Evolutionary conservation across 2,797 vertebrate genomes (phyloP), one percentile per base, ranked within the genome.

Genomic region (Bryconaethiops microstoma): DNA sequence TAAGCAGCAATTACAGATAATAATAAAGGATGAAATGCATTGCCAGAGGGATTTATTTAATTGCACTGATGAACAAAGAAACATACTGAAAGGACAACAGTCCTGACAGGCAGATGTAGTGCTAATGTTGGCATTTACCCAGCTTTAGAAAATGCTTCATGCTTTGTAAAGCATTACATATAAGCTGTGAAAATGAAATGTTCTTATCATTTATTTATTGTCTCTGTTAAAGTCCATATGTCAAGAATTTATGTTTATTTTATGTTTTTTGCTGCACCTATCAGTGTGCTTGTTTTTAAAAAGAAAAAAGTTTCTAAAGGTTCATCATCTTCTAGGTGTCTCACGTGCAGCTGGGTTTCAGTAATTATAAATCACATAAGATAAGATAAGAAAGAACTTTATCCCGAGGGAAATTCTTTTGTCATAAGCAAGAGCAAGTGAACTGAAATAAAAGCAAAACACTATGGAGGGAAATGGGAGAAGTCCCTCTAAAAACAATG

Each of bases 141-240:
- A 23, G 70, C 8, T 59, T 50, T 13, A 68, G 40, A 55, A 63
- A 57, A 23, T 75, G 76, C 13, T 62, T 74, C 25, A 54, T 4
- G 50, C 29, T 39, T 29, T 63, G 42, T 16, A 55, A 55, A 69
- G 7, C n/a, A 67, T 68, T 75, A 39, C 55, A 76, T 79, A 65
- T 64, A 50, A 74, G 82, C 86, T 84, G 85, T 57, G 78, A 84
- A 73, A 76, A 85, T 83, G 87, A 85, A 79, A 82, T 76, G 76
- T 25, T 35, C 5, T 80, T 84, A 89, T 90, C 65, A 86, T 84
- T 90, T 86, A 92, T 90, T 91, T 78, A 88, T 88, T 23, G 42
- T 48, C 48, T 12, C 29, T 35, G 40, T 40, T 52, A 75, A 75
- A 74, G 55, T 17, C 1, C 3, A 40, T 50, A 57, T 69, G 57